These are phyloP conservation scores for Fulmarus glacialis DNA, from an alignment of 2,113 vertebrate species.

Conservation along the genomic window DNA sequence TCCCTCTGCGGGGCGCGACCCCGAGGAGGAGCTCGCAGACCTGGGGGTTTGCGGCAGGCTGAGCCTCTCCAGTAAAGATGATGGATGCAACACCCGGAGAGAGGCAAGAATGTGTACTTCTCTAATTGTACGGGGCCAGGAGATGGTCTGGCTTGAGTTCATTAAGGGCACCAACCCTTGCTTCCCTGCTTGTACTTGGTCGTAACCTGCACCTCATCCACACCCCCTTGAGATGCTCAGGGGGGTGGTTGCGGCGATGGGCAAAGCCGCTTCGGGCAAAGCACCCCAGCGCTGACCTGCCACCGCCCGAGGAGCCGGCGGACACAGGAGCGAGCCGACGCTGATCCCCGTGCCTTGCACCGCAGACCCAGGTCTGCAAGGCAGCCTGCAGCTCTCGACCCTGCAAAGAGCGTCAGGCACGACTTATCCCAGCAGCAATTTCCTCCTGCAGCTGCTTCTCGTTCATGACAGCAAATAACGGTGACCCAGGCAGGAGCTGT, in stretches of 20 bases:
- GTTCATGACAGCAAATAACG: neutral
- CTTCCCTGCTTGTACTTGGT: neutral
- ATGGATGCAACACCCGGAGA: neutral
- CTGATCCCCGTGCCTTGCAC: rapidly evolving
- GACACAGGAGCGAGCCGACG: rapidly evolving
- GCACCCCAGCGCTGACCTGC: neutral
- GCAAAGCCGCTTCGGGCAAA: neutral
- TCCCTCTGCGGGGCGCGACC: rapidly evolving
- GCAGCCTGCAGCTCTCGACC: neutral
- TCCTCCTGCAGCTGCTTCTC: neutral
- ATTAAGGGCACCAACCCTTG: neutral
- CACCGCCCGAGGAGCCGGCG: rapidly evolving
- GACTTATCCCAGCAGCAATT: neutral
- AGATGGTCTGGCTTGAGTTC: neutral
- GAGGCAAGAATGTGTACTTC: rapidly evolving
- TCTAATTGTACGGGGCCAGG: rapidly evolving
- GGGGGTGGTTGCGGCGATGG: neutral
- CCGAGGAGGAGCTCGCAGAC: rapidly evolving
- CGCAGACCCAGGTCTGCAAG: neutral
- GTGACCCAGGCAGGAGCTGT: neutral
- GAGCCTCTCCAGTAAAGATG: rapidly evolving
- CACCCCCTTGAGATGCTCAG: neutral
- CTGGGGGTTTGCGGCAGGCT: neutral
- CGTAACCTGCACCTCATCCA: neutral
- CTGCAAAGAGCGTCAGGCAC: rapidly evolving